Evolutionary conservation across 2,797 vertebrate species (phyloP), one percentile per base, ranked within the genome.

Genomic region (Orientallactaga sibirica): DNA sequence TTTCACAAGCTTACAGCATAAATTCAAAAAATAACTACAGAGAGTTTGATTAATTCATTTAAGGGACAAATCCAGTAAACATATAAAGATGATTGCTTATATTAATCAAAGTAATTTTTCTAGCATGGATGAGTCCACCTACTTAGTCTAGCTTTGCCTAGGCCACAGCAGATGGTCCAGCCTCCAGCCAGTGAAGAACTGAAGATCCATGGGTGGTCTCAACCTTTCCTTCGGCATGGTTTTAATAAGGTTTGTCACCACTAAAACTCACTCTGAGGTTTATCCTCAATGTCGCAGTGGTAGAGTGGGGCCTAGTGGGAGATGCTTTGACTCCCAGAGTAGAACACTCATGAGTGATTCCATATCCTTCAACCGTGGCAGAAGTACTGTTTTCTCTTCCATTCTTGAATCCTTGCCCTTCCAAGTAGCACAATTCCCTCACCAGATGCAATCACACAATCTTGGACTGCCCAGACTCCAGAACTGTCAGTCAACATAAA

Each of bases 11-110:
- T 68, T 41, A 86, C 4, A 82, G 71, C 37, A 75, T 90, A 80
- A 94, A 93, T 43, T 86, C 20, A 91, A 27, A 86, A 79, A 58
- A 48, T 78, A 94, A 84, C 20, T 48, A 75, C 62, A 76, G 92
- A 76, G 92, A 92, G 11, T 87, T 84, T 88, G 71, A 70, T 90
- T 55, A 55, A 62, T 64, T 92, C 10, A 64, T 84, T 92, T 88
- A 2, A 29, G 16, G 16, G 58, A 81, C 9, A 48, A 84, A 89
- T 71, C 33, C 83, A 89, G 2, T 86, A 88, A 62, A 9, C 29
- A n/a, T 62, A 80, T 86, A 88, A 79, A 79, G 33, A 75, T 66
- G 67, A 88, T 75, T 71, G 61, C 33, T 83, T 84, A 3, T 41
- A 64, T 66, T 90, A 73, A 64, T 85, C 5, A 14, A 82, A 73